Evolutionary conservation across 2,888 invertebrate species (phyloP), one percentile per base, ranked within the genome.

Genomic region (Phyllotreta striolata): DNA sequence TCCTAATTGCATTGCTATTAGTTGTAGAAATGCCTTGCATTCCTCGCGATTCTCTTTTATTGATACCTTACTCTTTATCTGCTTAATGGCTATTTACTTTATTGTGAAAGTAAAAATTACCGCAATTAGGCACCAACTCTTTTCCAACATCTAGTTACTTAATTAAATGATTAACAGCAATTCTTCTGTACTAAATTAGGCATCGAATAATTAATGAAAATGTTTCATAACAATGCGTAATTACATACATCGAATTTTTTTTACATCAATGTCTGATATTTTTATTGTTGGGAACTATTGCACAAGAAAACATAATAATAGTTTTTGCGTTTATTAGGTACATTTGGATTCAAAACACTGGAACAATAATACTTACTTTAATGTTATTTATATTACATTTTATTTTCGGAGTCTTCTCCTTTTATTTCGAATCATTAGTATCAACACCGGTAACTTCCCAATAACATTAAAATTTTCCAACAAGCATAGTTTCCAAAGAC

Each of bases 31-130:
- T 55, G 35, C 43, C 47, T 51, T 39, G 37, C 61, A 64, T 64
- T 61, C 61, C 37, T 52, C 8, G 49, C 64, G 57, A 61, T 64
- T 57, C 41, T 52, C 43, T 64, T 61, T 61, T 64, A 52, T 56
- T 37, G 44, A 56, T 49, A 55, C n/a, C n/a, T n/a, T n/a, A n/a
- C n/a, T n/a, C n/a, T 59, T 51, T 38, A 10, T 12, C 10, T 37
- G 38, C 34, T 14, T 55, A 55, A 55, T 60, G 41, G 47, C 39
- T 39, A 52, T 24, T 24, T 24, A 24, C 24, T 24, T 24, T 24
- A 60, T 54, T 61, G 64, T 64, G 61, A 64, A 64, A 61, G 64
- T 64, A 60, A 55, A 62, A 51, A 43, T 38, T 43, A 24, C 60
- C 10, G 41, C 38, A 38, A 56, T 55, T 14, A 24, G 24, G 2